Base-by-base conservation (phyloP, 2,113 vertebrate species). In the Cyprinodon variegatus region DNA sequence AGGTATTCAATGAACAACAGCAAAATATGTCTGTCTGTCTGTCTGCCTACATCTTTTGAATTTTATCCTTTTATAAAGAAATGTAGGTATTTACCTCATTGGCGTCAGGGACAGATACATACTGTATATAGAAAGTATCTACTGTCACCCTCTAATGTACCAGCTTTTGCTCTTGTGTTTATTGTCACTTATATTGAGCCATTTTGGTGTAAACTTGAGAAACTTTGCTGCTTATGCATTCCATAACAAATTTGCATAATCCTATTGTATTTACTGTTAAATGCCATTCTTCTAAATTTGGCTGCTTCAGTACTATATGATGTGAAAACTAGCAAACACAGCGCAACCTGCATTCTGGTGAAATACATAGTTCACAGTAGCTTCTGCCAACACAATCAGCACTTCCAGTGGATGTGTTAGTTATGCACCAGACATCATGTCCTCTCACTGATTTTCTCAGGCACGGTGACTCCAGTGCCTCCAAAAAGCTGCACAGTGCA, bases 401-500 rank as follows among this genome's bases (percentile, higher is more conserved):
- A 88, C 87, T 88, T 90, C 84, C 83, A 64, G 46, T 81, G 83
- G 82, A 88, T 13, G 80, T 87, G 85, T 89, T 86, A 77, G 76
- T 84, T 87, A 69, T 86, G 83, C 84, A 76, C 82, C 61, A 88
- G 84, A 87, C 89, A 83, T 76, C 46, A 22, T 86, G 90, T 90
- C 88, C 86, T 90, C 71, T 84, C 82, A 57, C 83, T 81, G 79
- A 88, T 82, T 83, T 89, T 90, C 86, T 92, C 89, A 84, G 76
- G 85, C 86, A 89, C 82, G 65, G 85, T 82, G 89, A 88, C 85
- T 88, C 82, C 76, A 46, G 70, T 65, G 83, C 75, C 83, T 82
- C 45, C 45, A 88, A 88, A 87, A 90, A 88, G 83, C 88, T 85
- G 87, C 81, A 74, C 79, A 50, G 89, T 89, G 86, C 89, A 88